phyloP scores from a whole-genome alignment of 2,797 vertebrate genomes.

The Steatocranus sp. region DNA sequence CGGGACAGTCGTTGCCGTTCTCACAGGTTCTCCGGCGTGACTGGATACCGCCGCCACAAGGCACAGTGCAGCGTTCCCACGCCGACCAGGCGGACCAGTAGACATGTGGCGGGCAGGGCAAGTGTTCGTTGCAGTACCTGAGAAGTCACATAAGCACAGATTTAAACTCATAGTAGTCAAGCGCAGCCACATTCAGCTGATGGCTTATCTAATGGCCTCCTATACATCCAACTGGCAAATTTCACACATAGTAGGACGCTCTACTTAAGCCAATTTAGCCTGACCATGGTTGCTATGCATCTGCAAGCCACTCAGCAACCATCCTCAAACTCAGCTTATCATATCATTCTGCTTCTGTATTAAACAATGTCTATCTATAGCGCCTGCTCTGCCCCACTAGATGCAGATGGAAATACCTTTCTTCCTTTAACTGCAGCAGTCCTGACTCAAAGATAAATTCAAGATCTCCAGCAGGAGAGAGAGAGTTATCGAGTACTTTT shows the following conservation, averaged over 20 bases:
- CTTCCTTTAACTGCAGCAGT: background rate
- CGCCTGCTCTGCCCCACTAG: background rate
- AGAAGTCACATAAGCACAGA: background rate
- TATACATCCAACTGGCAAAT: background rate
- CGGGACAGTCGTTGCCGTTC: slow-evolving; percentile 93
- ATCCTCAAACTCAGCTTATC: background rate
- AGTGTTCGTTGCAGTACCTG: slow-evolving; percentile 97
- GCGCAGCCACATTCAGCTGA: background rate
- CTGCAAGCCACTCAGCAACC: background rate
- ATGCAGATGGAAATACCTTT: background rate
- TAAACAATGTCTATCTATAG: background rate
- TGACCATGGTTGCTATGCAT: background rate
- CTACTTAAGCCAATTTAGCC: background rate
- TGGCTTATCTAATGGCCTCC: background rate
- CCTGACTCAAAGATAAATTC: background rate
- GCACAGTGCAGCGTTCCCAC: slow-evolving; percentile 93
- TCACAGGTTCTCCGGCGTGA: slow-evolving; percentile 89
- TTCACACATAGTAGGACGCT: background rate
- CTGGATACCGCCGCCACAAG: slow-evolving; percentile 93
- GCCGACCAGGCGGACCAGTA: slow-evolving; percentile 97
- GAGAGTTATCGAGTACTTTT: background rate
- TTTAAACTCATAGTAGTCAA: background rate
- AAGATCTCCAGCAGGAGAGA: background rate
- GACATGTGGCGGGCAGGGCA: slow-evolving; percentile 89
- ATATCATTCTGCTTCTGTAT: background rate